Evolutionary conservation across 2,888 invertebrate genomes (phyloP).

Genomic region (Tetropium fuscum): DNA sequence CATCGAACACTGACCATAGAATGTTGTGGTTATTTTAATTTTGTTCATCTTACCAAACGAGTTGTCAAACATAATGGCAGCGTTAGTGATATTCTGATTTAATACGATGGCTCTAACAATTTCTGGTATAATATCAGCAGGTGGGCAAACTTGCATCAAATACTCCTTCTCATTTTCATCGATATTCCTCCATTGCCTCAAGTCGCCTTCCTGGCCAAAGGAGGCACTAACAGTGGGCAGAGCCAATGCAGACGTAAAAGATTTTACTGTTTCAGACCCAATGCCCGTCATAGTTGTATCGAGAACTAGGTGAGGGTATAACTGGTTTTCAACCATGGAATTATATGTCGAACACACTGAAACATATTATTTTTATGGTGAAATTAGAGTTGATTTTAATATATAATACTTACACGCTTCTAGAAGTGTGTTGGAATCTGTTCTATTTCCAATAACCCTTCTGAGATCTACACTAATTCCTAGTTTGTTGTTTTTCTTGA

Average conservation of each 20-base stretch:
- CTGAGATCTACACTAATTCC: conserved; percentile 74
- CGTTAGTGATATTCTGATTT: conserved; percentile 89
- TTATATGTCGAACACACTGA: conserved; percentile 81
- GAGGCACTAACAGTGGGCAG: conserved; percentile 88
- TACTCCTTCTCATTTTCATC: conserved; percentile 78
- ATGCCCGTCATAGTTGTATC: conserved; percentile 86
- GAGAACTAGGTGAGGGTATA: conserved; percentile 82
- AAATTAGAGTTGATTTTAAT: neutral
- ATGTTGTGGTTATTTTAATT: neutral
- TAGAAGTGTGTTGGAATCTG: conserved; percentile 78
- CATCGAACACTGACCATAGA: neutral
- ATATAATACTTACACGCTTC: conserved; percentile 72
- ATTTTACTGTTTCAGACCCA: conserved; percentile 87
- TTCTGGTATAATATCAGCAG: conserved; percentile 87
- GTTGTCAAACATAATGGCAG: conserved; percentile 91
- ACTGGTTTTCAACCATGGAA: conserved; percentile 72
- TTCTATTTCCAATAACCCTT: conserved; percentile 76
- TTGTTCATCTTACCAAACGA: conserved; percentile 74
- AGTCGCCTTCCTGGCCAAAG: conserved; percentile 86
- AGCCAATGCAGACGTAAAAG: conserved; percentile 82
- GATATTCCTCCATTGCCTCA: conserved; percentile 85
- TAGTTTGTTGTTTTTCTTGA: conserved; percentile 76
- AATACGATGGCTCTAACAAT: conserved; percentile 84
- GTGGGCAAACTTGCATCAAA: conserved; percentile 86
- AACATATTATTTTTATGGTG: conserved; percentile 35